Evolutionary conservation across 1,140 invertebrate species (phyloP), one percentile per base, ranked within the genome.

Genomic region (Bombus impatiens): DNA sequence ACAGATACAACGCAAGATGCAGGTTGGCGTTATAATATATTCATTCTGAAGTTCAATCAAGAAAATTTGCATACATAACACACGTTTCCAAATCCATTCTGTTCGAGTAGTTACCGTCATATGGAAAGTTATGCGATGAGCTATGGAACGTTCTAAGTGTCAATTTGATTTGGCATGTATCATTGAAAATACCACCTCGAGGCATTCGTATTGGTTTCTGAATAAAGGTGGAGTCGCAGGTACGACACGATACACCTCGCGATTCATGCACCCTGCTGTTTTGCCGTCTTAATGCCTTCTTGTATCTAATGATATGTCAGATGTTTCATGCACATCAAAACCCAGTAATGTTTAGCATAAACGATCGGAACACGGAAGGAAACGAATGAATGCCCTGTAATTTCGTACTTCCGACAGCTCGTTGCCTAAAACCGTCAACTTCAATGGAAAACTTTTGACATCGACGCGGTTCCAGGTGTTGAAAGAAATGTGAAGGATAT

Each of bases 371-470:
- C n/a, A 15, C 25, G 35, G 0, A 22, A 3, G 28, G 28, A 44
- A 4, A 25, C 4, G 37, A 25, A 15, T 40, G 37, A 76, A 62
- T 81, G 65, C 70, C 80, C 40, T 32, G n/a, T 76, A 83, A 88
- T 89, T 83, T 83, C 72, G 40, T 53, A 65, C n/a, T 82, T 89
- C 62, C 53, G 84, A n/a, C 10, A 25, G 47, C 42, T 79, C n/a
- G 59, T 74, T 84, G 42, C 18, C 32, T 12, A 25, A 65, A 78
- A 53, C 18, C 76, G 42, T 32, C 32, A 78, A 78, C 42, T 78
- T 42, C 5, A 0, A 65, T 32, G 76, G 15, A 32, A 42, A 78
- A 67, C n/a, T 67, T 32, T 47, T 65, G 35, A 28, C 32, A 28
- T 68, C n/a, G 35, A 8, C 18, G 42, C 32, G 18, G 35, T 37